Base-by-base conservation (phyloP, 2,888 invertebrate species). In the Acleris laterana region DNA sequence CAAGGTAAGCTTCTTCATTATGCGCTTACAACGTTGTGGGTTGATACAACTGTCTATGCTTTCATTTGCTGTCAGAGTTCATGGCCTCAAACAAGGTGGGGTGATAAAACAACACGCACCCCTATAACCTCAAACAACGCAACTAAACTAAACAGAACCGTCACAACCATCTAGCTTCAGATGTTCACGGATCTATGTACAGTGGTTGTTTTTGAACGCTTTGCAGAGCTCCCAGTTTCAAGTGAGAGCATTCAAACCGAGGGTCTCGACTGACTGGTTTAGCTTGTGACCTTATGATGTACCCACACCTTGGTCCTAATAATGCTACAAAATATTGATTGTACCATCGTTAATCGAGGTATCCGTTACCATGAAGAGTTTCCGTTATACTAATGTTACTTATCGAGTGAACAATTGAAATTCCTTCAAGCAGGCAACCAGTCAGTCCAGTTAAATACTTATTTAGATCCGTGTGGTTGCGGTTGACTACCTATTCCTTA, bases 51-150 rank as follows among this genome's bases (percentile, higher is more conserved):
- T 17, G 1, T n/a, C n/a, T 51, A 51, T 19, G 19, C 2, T 51
- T 50, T 63, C 44, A 20, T 63, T 63, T 51, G 50, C 51, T 7
- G 50, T 25, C 44, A 52, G 32, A 63, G 51, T 51, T 63, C 63
- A 63, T 58, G 63, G 63, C 22, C 20, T 28, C 16, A 46, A 22
- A 28, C n/a, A 19, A 19, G 56, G 42, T 42, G 56, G 44, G 56
- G 19, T 19, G 13, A 13, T 42, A 57, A 50, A 63, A 19, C 50
- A 44, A n/a, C 28, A 44, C 51, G 20, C 44, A 44, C 63, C 50
- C 25, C 57, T 20, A 22, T 42, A 28, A 51, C 57, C 50, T 42
- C 42, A 42, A 38, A 38, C 20, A 55, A 32, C n/a, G 13, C 5
- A 11, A 25, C 55, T 48, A 55, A 25, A 9, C 13, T 22, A 42